Evolutionary conservation across 2,113 vertebrate genomes (phyloP).

Genomic region (Rhinopomastus cyanomelas): DNA sequence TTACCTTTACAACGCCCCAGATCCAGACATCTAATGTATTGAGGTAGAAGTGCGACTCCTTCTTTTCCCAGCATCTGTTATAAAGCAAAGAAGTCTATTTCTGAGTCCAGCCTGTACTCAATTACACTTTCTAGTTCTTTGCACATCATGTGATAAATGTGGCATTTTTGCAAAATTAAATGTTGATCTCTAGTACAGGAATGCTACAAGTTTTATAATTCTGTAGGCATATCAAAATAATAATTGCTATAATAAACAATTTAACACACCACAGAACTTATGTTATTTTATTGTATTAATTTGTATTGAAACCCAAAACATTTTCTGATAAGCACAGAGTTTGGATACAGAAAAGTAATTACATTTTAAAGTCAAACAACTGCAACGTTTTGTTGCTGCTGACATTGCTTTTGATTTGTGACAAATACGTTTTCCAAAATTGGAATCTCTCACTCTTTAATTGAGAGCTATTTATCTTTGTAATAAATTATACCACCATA

Average conservation of each 20-base stretch:
- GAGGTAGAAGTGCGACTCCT: background rate
- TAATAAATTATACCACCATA: background rate
- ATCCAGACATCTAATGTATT: background rate
- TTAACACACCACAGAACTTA: background rate
- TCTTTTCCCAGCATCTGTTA: background rate
- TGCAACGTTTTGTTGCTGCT: background rate
- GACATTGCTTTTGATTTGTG: background rate
- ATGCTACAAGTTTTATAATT: background rate
- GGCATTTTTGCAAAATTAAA: background rate
- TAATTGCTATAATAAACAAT: background rate
- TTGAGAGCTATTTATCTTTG: background rate
- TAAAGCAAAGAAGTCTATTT: background rate
- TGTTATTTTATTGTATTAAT: background rate
- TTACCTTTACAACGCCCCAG: background rate
- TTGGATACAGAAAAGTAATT: background rate
- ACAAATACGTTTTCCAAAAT: background rate
- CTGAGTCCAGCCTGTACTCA: background rate
- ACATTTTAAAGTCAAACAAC: background rate
- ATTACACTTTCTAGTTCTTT: background rate
- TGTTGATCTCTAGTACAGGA: background rate
- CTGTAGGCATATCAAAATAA: background rate
- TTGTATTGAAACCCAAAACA: background rate
- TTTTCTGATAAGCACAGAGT: background rate
- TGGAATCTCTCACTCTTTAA: background rate
- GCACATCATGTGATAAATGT: background rate